These are phyloP conservation scores for Manis pentadactyla DNA, from an alignment of 2,797 vertebrate genomes.

Conservation along the genomic window DNA sequence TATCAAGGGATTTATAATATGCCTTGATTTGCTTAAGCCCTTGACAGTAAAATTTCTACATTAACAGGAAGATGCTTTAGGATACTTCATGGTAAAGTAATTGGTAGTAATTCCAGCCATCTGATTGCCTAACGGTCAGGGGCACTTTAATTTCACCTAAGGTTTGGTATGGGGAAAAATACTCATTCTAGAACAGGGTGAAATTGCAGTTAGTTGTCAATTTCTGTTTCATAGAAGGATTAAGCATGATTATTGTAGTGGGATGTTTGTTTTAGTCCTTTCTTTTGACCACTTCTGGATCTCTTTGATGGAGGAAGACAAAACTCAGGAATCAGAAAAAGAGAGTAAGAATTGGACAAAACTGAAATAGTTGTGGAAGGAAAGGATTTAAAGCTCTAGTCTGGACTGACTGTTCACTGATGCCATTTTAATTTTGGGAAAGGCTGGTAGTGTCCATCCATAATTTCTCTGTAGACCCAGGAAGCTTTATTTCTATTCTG, in stretches of 20 bases:
- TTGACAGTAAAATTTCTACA: constrained; percentile 39
- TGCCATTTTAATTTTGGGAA: background rate
- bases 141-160: background rate
- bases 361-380: background rate
- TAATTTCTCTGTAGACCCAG: constrained; percentile 5
- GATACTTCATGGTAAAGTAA: background rate
- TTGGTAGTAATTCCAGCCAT: background rate
- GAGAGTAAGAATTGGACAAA: constrained; percentile 7
- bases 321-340: constrained; percentile 57
- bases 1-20: constrained; percentile 66
- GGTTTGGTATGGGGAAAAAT: background rate
- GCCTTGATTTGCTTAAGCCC: constrained; percentile 64
- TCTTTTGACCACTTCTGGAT: constrained; percentile 15
- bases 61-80: constrained; percentile 11
- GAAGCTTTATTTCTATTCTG: constrained; percentile 29
- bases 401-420: background rate
- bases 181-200: background rate
- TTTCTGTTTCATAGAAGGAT: constrained; percentile 40
- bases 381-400: background rate
- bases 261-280: constrained; percentile 24
- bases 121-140: background rate
- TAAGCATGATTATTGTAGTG: constrained; percentile 19
- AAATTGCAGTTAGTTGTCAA: constrained; percentile 50
- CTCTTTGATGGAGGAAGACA: constrained; percentile 59
- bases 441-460: background rate